Base-by-base conservation (phyloP, 30 jellyfish, hydroid and myxozoan genomes). In the Turritopsis dohrnii region DNA sequence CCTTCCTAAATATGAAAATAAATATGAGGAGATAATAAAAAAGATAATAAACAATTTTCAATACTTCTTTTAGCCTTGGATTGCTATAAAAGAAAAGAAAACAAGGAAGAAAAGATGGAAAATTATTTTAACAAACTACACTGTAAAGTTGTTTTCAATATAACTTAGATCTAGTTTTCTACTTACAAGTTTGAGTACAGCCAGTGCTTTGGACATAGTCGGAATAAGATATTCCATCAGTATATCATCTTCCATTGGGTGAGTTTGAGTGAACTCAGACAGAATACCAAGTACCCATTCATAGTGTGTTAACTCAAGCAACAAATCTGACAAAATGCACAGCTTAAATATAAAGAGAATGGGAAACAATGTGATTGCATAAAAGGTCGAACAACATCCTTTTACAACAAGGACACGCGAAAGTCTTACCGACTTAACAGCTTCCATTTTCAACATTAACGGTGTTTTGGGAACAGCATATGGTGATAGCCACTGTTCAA, bases 401-500 rank as follows among this genome's bases (percentile, higher is more conserved):
- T n/a, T n/a, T n/a, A n/a, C n/a, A n/a, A n/a, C n/a, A n/a, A n/a
- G n/a, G n/a, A 41, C 5, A 41, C 5, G 5, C 13, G 60, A 41
- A 5, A 41, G 28, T 21, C 91, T 25, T 83, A 91, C 97, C 69
- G 97, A 86, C 80, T 91, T 91, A 0, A 87, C 94, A 66, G 97
- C 97, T 60, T 91, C 97, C 65, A 87, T 91, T 65, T 91, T 91
- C 86, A 91, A 73, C 97, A 91, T 87, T 54, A 91, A 66, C 22
- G 97, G 97, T 73, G 97, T 82, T 82, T 91, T 91, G 18, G 95
- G 97, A 1, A 86, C 80, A 75, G 87, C 90, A 71, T 65, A 91
- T 0, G 90, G 90, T 19, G 97, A 91, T 74, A 91, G 86, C 97
- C 97, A 92, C 74, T 92, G 98, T 84, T 92, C 98, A 82, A 84